phyloP scores from a whole-genome alignment of 2,797 vertebrate species.

The Sebastes nivosus region DNA sequence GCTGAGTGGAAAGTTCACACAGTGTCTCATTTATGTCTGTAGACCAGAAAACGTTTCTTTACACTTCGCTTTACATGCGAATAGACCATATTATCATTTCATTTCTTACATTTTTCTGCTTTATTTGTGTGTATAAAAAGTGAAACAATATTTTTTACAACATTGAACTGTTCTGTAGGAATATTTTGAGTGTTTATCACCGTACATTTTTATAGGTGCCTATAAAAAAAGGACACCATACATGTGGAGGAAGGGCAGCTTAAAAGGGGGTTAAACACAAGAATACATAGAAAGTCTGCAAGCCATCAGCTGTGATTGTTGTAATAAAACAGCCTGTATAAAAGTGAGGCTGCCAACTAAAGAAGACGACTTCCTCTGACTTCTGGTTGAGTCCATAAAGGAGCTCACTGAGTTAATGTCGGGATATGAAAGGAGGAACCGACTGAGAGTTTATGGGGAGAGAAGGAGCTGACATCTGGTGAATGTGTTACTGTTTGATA shows the following conservation, averaged over 20 bases:
- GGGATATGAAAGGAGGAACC: neutral
- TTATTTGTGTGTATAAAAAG: neutral
- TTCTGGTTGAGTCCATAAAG: neutral
- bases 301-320: neutral
- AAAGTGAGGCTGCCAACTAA: neutral
- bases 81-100: too few species aligned
- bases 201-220: neutral
- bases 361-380: neutral
- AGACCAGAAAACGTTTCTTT: too few species aligned
- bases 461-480: neutral
- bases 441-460: neutral
- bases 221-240: neutral
- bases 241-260: neutral
- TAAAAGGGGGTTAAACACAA: neutral
- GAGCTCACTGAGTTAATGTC: neutral
- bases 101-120: too few species aligned
- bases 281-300: neutral
- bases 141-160: neutral
- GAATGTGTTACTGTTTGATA: conserved; percentile 2
- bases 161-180: too few species aligned
- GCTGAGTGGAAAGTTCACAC: neutral
- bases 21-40: too few species aligned
- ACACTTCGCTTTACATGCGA: too few species aligned
- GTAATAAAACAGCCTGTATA: neutral
- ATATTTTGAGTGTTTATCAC: neutral